Conservation (phyloP, 2,888 invertebrate genomes). For the Drosophila anomalipes region DNA sequence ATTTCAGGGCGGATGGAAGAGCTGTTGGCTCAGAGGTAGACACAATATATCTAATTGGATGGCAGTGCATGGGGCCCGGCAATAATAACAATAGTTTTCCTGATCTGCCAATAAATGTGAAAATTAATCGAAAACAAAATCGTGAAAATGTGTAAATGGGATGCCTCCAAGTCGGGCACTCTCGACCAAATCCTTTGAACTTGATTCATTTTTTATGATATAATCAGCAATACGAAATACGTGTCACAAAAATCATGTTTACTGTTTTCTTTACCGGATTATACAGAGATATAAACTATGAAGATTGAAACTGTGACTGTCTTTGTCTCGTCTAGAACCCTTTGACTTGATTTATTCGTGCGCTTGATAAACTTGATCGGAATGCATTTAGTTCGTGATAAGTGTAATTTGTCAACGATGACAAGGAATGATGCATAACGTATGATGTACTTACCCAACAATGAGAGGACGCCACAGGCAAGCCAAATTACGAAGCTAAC, state of each 20-base stretch:
- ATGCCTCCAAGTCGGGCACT: not conserved
- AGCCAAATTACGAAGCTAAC: conserved; percentile 98
- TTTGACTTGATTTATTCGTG: not conserved
- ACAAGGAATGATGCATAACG: not conserved
- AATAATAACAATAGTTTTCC: not conserved
- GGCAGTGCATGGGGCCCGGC: not conserved
- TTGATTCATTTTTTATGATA: not conserved
- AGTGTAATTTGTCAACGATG: not conserved
- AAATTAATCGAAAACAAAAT: not conserved
- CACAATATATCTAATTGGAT: no score
- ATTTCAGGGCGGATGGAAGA: no score
- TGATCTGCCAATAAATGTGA: not conserved
- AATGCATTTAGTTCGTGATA: not conserved
- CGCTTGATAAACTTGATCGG: not conserved
- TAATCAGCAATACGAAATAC: not conserved
- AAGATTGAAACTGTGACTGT: not conserved
- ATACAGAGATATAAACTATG: not conserved
- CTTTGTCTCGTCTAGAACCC: not conserved
- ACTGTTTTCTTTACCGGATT: not conserved
- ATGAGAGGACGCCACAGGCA: conserved; percentile 95
- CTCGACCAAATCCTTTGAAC: not conserved
- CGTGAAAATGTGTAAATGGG: not conserved
- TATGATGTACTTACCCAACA: conserved; percentile 89
- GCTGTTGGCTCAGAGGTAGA: no score
- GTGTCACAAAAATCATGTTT: not conserved